phyloP scores from a whole-genome alignment of 2,113 vertebrate genomes.

The Myanophis thanlyinensis region DNA sequence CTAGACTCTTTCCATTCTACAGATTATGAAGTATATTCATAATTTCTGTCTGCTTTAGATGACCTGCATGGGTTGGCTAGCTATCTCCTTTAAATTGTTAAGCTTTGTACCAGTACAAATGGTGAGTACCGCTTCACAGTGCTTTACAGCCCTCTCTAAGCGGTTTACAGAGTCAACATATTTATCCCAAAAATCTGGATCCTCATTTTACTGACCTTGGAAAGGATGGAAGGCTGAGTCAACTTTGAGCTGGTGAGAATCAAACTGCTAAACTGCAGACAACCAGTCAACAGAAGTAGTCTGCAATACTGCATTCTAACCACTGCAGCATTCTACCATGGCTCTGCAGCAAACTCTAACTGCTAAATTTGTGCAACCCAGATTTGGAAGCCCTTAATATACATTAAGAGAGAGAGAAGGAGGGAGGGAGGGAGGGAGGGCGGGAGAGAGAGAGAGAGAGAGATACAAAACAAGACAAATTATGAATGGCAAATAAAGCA shows the following conservation, averaged over 20 bases:
- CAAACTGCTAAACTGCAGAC: too few relatives aligned
- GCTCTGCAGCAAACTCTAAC: neutral
- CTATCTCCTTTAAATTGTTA: slow-evolving; percentile 27
- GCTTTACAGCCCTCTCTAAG: too few relatives aligned
- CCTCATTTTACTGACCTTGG: too few relatives aligned
- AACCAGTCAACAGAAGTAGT: too few relatives aligned
- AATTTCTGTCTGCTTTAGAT: too few relatives aligned
- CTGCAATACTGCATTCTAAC: too few relatives aligned
- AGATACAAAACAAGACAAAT: neutral
- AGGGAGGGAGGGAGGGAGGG: too few relatives aligned
- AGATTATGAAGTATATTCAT: slow-evolving; percentile 27
- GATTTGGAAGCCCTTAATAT: neutral
- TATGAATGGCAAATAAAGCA: neutral
- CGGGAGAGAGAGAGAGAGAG: neutral
- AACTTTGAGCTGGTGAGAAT: too few relatives aligned
- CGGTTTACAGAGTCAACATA: too few relatives aligned
- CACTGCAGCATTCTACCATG: too few relatives aligned
- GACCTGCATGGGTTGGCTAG: slow-evolving; percentile 14
- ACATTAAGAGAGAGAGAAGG: neutral
- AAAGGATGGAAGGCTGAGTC: too few relatives aligned
- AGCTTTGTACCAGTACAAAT: slow-evolving; percentile 19
- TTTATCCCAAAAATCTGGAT: too few relatives aligned
- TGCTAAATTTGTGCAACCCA: neutral
- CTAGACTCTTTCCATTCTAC: slow-evolving; percentile 69
- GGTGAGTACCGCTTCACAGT: neutral